phyloP scores from a whole-genome alignment of 2,113 vertebrate species.

The Himantopus leucocephalus region DNA sequence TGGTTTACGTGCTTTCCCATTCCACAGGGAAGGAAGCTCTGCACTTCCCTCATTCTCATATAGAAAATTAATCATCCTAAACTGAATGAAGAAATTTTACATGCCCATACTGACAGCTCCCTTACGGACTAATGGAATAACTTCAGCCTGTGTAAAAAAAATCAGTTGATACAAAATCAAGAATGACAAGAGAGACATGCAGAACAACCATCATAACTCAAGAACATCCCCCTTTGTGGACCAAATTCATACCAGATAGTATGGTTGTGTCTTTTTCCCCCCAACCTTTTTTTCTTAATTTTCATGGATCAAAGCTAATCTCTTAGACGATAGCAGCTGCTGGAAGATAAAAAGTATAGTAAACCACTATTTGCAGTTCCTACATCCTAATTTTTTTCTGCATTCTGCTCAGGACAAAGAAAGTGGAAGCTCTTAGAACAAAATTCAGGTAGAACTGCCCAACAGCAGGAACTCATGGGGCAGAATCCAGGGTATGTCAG shows the following conservation, averaged over 20 bases:
- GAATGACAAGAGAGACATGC: neutral
- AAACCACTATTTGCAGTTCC: neutral
- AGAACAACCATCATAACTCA: neutral
- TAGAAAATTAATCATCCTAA: neutral
- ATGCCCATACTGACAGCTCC: neutral
- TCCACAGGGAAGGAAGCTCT: neutral
- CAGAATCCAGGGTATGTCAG: neutral
- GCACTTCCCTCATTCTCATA: neutral
- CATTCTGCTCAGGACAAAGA: neutral
- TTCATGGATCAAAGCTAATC: neutral
- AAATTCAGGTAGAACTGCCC: neutral
- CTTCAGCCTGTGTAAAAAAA: neutral
- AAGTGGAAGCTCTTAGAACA: neutral
- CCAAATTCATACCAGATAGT: neutral
- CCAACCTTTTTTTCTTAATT: neutral
- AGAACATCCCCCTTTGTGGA: neutral
- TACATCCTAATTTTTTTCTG: fast-evolving
- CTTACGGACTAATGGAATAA: neutral
- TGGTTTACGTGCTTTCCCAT: neutral
- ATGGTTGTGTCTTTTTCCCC: neutral
- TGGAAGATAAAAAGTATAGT: neutral
- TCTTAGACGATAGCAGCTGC: neutral
- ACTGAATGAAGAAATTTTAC: neutral
- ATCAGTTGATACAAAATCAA: neutral
- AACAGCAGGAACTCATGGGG: neutral